Evolutionary conservation across 2,113 vertebrate genomes (phyloP).

Genomic region (Vicugna pacos): DNA sequence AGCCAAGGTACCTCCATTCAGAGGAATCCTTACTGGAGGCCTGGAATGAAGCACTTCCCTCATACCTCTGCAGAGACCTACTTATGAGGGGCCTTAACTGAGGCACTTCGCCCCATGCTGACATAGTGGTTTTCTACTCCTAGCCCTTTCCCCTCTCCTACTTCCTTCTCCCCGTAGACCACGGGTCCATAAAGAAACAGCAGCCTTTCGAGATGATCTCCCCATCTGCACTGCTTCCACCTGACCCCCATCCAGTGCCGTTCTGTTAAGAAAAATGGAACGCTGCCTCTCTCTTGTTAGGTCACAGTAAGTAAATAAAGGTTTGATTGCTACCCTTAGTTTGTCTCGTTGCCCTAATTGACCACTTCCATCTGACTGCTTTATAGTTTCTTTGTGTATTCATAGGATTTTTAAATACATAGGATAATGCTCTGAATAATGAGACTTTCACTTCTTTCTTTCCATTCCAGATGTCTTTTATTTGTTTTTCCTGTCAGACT

Average conservation of each 20-base stretch:
- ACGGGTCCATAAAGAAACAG: neutral
- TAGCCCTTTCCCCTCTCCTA: neutral
- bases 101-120: neutral
- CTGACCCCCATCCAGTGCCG: neutral
- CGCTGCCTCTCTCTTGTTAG: neutral
- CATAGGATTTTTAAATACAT: neutral
- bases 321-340: neutral
- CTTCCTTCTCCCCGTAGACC: too few relatives aligned
- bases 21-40: neutral
- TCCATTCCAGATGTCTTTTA: neutral
- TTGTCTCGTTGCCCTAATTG: neutral
- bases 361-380: neutral
- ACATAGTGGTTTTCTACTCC: neutral
- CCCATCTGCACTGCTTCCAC: neutral
- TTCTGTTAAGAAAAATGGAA: neutral
- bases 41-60: neutral
- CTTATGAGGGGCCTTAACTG: neutral
- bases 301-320: neutral
- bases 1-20: neutral
- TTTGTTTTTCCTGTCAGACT: neutral
- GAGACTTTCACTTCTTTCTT: neutral
- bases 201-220: neutral
- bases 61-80: neutral
- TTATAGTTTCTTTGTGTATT: neutral
- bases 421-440: neutral